Evolutionary conservation across 1,140 invertebrate species (phyloP).

Genomic region (Frieseomelitta varia): DNA sequence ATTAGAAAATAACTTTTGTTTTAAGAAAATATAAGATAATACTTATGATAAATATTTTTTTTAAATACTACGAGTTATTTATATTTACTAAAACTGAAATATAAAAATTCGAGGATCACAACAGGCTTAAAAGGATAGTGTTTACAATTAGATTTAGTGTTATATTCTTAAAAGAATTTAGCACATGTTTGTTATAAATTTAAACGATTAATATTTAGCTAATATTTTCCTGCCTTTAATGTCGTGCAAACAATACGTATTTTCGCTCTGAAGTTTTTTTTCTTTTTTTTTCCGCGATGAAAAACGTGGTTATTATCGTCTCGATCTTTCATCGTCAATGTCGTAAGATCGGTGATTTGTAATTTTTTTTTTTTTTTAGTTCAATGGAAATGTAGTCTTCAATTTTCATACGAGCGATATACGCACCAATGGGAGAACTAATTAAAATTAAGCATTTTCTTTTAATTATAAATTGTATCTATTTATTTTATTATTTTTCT

Average conservation of each 20-base stretch:
- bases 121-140: neutral
- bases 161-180: neutral
- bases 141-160: neutral
- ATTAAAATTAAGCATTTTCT: neutral
- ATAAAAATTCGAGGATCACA: neutral
- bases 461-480: neutral
- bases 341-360: neutral
- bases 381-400: neutral
- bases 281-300: neutral
- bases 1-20: neutral
- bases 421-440: neutral
- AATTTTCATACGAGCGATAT: neutral
- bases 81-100: neutral
- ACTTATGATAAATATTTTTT: too few species aligned
- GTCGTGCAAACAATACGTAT: neutral
- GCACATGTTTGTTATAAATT: neutral
- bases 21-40: neutral
- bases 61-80: too few species aligned
- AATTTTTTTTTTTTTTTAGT: too few species aligned
- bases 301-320: neutral
- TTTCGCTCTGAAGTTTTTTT: neutral
- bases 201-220: too few species aligned
- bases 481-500: neutral
- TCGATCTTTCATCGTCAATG: neutral
- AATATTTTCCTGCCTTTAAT: neutral